Base-by-base conservation (phyloP, 2,113 vertebrate species). In the Argyrosomus japonicus region DNA sequence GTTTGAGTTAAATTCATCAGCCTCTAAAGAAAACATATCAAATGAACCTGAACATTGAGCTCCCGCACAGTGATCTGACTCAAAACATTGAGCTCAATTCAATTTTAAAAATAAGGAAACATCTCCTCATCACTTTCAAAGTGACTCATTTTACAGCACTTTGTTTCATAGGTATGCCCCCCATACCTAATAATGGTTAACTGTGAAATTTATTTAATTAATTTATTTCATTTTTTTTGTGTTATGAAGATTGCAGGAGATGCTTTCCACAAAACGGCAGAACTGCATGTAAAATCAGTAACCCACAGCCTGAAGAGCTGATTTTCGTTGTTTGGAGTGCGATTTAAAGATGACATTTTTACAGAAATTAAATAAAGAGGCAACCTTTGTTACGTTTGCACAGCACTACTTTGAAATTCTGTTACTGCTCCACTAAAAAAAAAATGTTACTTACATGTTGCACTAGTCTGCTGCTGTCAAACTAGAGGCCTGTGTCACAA, bases 401-500 rank as follows among this genome's bases (percentile, higher is more conserved):
- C 32, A 74, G 32, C 58, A 45, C 7, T 19, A 25, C 43, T 18
- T 45, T 57, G 3, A 36, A 71, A 36, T 17, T 68, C 6, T 65
- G 29, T 65, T 51, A 68, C 56, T 23, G 18, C 27, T 61, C 15
- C 63, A 57, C 40, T 76, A 19, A 58, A 56, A 25, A 17, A 54
- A 40, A 6, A 15, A 13, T 45, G 60, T 72, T 61, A 65, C 12
- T 48, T 15, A 61, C 21, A 60, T 50, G 19, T 68, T 64, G 36
- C 62, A 77, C 72, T 65, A 40, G 57, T 57, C 75, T 64, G 43
- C 45, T 58, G 19, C 56, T 40, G 15, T 85, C 47, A 51, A 61
- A 83, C 77, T 74, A 43, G 54, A 53, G 72, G 51, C 68, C 69
- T 25, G 17, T 68, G 67, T 71, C 21, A 63, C 18, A 64, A 63